Conservation (phyloP, 1,140 invertebrate species). For the Drosophila equinoxialis region DNA sequence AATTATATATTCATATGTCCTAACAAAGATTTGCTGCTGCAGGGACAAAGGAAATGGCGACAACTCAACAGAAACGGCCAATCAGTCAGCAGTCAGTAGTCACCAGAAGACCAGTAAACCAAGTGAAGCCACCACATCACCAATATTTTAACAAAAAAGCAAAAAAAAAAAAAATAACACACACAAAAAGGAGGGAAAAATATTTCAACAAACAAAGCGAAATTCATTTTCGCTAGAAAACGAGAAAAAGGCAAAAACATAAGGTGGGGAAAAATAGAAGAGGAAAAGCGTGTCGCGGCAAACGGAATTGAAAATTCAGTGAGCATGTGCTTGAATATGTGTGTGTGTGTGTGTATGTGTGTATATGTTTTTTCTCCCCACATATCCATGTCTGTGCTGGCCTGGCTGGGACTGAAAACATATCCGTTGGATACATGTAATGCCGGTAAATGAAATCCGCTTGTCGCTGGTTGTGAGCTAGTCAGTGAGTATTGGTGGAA, state of each 20-base stretch:
- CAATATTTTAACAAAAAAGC: constrained; percentile 66
- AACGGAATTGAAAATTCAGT: constrained; percentile 77
- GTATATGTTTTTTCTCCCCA: constrained; percentile 38
- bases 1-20: constrained; percentile 5
- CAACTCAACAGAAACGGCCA: constrained; percentile 47
- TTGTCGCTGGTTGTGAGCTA: constrained; percentile 57
- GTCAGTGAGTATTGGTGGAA: constrained; percentile 12
- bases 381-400: constrained; percentile 73
- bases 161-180: not conserved
- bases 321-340: constrained; percentile 32
- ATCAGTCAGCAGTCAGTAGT: constrained; percentile 77
- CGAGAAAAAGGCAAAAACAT: constrained; percentile 17
- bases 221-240: constrained; percentile 66
- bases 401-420: constrained; percentile 69
- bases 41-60: constrained; percentile 22
- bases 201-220: constrained; percentile 78
- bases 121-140: constrained; percentile 39
- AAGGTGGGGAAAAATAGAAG: not conserved
- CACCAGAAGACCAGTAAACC: constrained; percentile 30
- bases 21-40: constrained; percentile 20
- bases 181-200: constrained; percentile 39
- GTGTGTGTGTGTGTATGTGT: constrained; percentile 32
- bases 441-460: constrained; percentile 80
- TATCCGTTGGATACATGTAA: constrained; percentile 80
- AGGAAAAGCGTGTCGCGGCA: constrained; percentile 69